phyloP scores from a whole-genome alignment of 2,888 invertebrate species.

The Miltochrista miniata region DNA sequence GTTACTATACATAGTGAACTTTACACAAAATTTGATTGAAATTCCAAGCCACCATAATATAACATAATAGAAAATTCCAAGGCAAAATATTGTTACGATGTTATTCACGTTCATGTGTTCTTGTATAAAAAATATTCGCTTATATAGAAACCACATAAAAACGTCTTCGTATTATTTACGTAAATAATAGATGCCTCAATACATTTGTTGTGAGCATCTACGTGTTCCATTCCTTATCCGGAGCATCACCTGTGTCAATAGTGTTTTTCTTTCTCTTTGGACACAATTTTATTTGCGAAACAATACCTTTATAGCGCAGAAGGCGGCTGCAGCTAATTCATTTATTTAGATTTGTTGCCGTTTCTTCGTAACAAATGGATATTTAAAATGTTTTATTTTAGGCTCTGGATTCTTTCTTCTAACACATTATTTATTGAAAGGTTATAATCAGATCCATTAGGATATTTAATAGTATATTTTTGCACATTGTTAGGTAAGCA shows the following conservation, averaged over 20 bases:
- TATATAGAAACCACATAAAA: slow-evolving; percentile 17
- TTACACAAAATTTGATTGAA: too few species aligned
- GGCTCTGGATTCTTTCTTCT: too few species aligned
- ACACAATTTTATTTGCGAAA: slow-evolving; percentile 32
- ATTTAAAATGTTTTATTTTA: too few species aligned
- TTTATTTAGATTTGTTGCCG: not conserved
- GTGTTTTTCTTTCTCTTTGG: slow-evolving; percentile 20
- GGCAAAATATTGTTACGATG: not conserved
- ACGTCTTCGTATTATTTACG: slow-evolving; percentile 16
- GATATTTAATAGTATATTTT: too few species aligned
- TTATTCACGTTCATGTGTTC: not conserved
- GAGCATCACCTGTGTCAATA: slow-evolving; percentile 42
- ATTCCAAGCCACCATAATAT: not conserved
- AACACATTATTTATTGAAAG: too few species aligned
- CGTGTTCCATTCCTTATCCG: slow-evolving; percentile 9
- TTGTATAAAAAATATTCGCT: slow-evolving; percentile 1
- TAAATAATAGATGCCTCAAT: slow-evolving; percentile 28
- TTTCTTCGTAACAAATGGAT: not conserved
- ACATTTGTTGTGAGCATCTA: slow-evolving; percentile 12
- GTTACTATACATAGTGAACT: too few species aligned
- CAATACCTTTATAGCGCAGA: slow-evolving; percentile 5
- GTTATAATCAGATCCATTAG: too few species aligned
- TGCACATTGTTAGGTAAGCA: too few species aligned
- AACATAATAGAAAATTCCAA: not conserved
- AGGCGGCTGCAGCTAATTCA: not conserved